A percentile compares a stretch with the other conserved stretches of the same genome.
These are phyloP conservation scores for Mycalesis mineus DNA, from an alignment of 2,888 invertebrate genomes.

Conservation along the genomic window DNA sequence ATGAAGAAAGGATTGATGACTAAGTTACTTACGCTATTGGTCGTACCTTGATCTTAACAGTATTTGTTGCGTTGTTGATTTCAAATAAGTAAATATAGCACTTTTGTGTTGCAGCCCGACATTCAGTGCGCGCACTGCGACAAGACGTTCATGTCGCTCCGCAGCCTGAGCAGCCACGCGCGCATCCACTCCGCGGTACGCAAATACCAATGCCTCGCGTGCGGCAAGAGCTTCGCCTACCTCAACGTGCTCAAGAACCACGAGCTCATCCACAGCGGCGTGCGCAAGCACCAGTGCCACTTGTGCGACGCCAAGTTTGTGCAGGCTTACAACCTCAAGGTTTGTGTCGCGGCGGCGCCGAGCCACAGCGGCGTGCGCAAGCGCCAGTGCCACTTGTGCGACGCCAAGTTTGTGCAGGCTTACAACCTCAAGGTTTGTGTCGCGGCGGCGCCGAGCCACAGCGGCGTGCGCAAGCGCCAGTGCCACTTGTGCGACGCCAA, in stretches of 20 bases:
- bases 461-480: slow-evolving; percentile 82
- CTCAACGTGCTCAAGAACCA: slow-evolving; percentile 84
- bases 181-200: slow-evolving; percentile 79
- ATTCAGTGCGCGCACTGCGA: slow-evolving; percentile 69
- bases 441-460: slow-evolving; percentile 53
- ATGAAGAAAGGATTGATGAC: no score
- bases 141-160: slow-evolving; percentile 73
- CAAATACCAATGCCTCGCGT: slow-evolving; percentile 79
- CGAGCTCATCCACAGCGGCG: slow-evolving; percentile 82
- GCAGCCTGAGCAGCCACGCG: slow-evolving; percentile 79
- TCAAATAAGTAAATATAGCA: no score
- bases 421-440: slow-evolving; percentile 65
- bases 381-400: slow-evolving; percentile 83
- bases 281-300: slow-evolving; percentile 83
- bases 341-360: slow-evolving; percentile 32
- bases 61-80: no score
- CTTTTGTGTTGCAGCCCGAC: slow-evolving; percentile 56
- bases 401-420: slow-evolving; percentile 72
- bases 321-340: slow-evolving; percentile 69
- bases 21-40: no score
- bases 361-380: slow-evolving; percentile 83
- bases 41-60: no score
- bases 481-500: slow-evolving; percentile 83
- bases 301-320: slow-evolving; percentile 80
- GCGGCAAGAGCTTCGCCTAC: slow-evolving; percentile 82